Conservation (phyloP, 1,140 invertebrate genomes). For the Drosophila prosaltans region DNA sequence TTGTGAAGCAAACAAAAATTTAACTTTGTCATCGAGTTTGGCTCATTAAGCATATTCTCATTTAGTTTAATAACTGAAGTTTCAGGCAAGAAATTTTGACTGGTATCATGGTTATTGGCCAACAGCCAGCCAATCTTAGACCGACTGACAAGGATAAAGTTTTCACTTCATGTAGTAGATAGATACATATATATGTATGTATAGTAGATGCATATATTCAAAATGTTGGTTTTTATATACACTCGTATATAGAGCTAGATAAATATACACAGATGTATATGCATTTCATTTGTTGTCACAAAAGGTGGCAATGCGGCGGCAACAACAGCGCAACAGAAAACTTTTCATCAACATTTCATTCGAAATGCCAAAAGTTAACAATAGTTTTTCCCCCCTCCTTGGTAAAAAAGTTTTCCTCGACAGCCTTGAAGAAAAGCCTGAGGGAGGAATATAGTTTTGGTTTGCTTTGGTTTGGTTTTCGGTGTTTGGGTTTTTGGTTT, state of each 20-base stretch:
- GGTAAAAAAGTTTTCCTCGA: slow-evolving; percentile 25
- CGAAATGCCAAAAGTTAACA: slow-evolving; percentile 33
- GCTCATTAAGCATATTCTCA: slow-evolving; percentile 28
- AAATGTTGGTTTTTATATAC: slow-evolving; percentile 31
- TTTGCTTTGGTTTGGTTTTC: neutral
- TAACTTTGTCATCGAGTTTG: slow-evolving; percentile 14
- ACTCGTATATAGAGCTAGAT: neutral
- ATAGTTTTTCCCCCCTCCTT: slow-evolving; percentile 32
- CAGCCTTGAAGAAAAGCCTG: slow-evolving; percentile 33
- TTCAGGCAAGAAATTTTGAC: slow-evolving; percentile 39
- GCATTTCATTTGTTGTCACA: slow-evolving; percentile 37
- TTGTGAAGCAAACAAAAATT: slow-evolving; percentile 2
- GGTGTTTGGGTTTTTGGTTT: neutral
- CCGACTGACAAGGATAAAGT: slow-evolving; percentile 51
- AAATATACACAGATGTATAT: neutral
- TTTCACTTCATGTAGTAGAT: slow-evolving; percentile 22
- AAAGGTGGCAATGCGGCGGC: slow-evolving; percentile 39
- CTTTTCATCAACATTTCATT: slow-evolving; percentile 51
- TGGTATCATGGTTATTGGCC: slow-evolving; percentile 43
- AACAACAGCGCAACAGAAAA: slow-evolving; percentile 30
- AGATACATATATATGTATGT: slow-evolving; percentile 22
- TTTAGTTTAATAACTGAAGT: slow-evolving; percentile 44
- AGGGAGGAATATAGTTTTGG: slow-evolving; percentile 19
- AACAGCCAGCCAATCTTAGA: slow-evolving; percentile 30
- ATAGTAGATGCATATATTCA: slow-evolving; percentile 24